phyloP scores from a whole-genome alignment of 2,797 vertebrate genomes.

The Hydrophis major region DNA sequence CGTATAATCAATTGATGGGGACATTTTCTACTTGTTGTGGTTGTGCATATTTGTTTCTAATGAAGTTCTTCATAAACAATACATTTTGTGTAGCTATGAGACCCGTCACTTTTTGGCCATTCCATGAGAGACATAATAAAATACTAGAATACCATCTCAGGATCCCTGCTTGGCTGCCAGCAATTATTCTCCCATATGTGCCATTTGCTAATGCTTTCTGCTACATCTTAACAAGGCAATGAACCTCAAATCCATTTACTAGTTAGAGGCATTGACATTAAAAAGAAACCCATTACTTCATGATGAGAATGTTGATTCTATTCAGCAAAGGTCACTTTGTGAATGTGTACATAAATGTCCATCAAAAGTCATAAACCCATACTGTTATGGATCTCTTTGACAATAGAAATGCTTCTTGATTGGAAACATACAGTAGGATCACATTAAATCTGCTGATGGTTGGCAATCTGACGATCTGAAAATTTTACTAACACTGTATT shows the following conservation, averaged over 20 bases:
- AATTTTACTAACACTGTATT: not conserved
- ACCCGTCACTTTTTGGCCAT: not conserved
- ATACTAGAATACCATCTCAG: not conserved
- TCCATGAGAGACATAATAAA: not conserved
- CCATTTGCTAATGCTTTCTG: not conserved
- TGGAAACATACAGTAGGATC: not conserved
- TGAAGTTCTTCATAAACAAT: not conserved
- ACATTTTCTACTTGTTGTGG: not conserved
- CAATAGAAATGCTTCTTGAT: not conserved
- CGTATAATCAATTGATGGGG: not conserved
- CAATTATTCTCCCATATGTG: not conserved
- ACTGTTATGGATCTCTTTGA: not conserved
- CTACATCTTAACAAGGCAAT: not conserved
- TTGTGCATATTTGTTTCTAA: not conserved
- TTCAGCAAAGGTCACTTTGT: not conserved
- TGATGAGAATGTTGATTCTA: not conserved
- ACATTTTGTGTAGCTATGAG: not conserved
- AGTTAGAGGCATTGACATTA: not conserved
- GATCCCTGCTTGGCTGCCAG: not conserved
- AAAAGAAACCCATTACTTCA: not conserved
- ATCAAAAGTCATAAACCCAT: not conserved
- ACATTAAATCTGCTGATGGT: not conserved
- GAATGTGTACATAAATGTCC: not conserved
- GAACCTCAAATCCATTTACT: not conserved
- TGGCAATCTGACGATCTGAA: not conserved